phyloP scores from a whole-genome alignment of 2,797 vertebrate genomes.

The Potorous gilbertii region DNA sequence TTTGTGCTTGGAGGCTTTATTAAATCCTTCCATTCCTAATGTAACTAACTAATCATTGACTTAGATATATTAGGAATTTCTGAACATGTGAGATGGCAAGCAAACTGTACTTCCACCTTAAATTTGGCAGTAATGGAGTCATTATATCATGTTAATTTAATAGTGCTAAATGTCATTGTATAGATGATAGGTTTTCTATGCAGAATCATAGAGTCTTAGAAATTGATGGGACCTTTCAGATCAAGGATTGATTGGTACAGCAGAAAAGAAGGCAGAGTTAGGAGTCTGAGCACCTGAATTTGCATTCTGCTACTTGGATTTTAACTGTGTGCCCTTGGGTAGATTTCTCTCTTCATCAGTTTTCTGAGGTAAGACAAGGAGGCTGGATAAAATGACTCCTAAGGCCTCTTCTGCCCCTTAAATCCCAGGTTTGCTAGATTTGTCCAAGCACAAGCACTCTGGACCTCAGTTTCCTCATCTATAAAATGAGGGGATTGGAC shows the following conservation, averaged over 20 bases:
- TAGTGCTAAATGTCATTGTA: background rate
- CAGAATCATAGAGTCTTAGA: background rate
- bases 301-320: background rate
- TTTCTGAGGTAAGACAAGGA: background rate
- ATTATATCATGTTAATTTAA: constrained; percentile 6
- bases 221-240: background rate
- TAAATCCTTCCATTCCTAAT: background rate
- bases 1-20: constrained; percentile 13
- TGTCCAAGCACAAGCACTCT: background rate
- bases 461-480: background rate
- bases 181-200: background rate
- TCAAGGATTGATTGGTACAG: background rate
- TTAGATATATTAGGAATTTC: background rate
- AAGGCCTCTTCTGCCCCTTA: background rate
- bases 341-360: background rate
- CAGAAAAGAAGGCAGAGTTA: background rate
- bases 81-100: background rate
- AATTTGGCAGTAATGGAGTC: background rate
- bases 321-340: background rate
- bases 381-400: background rate
- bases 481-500: background rate
- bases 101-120: constrained; percentile 17
- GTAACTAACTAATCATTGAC: background rate
- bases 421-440: background rate
- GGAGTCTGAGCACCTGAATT: background rate